These are phyloP conservation scores for Fabriciana adippe DNA, from an alignment of 2,888 invertebrate genomes.

Conservation along the genomic window DNA sequence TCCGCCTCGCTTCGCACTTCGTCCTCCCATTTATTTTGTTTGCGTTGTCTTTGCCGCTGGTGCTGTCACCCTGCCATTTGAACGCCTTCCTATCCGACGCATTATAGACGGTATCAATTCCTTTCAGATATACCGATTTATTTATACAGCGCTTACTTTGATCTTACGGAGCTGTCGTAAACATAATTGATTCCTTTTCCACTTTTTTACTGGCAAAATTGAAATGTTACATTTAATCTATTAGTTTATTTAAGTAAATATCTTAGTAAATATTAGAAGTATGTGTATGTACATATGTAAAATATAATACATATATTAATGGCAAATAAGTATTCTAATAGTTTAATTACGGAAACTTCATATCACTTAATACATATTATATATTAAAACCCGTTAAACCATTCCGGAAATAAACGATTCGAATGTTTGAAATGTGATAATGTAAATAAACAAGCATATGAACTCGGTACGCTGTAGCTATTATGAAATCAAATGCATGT, in stretches of 20 bases:
- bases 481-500: too few relatives aligned
- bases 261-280: too few relatives aligned
- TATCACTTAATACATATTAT: too few relatives aligned
- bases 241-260: neutral
- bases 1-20: conserved; percentile 69
- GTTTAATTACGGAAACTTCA: too few relatives aligned
- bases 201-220: neutral
- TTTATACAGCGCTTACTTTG: conserved; percentile 50
- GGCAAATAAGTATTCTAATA: too few relatives aligned
- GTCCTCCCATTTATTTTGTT: conserved; percentile 78
- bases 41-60: conserved; percentile 69
- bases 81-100: conserved; percentile 70
- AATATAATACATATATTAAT: too few relatives aligned
- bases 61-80: conserved; percentile 73
- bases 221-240: conserved; percentile 2
- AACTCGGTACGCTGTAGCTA: too few relatives aligned
- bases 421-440: too few relatives aligned
- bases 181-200: conserved; percentile 41
- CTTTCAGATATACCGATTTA: conserved; percentile 58
- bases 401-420: too few relatives aligned
- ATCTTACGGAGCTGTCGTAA: conserved; percentile 36
- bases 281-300: too few relatives aligned
- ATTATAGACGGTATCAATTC: conserved; percentile 76
- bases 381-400: too few relatives aligned
- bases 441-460: too few relatives aligned